Conservation (phyloP, 2,888 invertebrate species). For the Eurytoma californica region DNA sequence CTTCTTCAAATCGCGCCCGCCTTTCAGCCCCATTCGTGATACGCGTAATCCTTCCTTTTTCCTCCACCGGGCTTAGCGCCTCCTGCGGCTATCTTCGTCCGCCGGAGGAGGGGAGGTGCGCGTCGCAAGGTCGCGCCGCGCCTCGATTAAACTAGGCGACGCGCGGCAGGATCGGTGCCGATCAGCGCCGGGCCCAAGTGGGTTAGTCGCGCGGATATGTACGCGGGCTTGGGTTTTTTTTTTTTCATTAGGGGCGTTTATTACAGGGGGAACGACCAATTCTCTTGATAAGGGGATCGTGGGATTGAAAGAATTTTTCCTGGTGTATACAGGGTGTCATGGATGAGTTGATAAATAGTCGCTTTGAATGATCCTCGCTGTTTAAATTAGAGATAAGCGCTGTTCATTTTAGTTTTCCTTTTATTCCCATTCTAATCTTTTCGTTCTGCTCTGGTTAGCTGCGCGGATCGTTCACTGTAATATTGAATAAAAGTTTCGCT, state of each 20-base stretch:
- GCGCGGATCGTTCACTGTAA: too few species aligned
- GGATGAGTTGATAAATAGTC: background rate
- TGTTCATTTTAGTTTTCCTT: too few species aligned
- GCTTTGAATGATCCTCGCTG: background rate
- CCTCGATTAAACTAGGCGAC: slow-evolving; percentile 11
- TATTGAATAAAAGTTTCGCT: too few species aligned
- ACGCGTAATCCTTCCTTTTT: background rate
- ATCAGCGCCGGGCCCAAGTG: slow-evolving; percentile 35
- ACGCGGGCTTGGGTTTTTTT: background rate
- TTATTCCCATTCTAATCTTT: too few species aligned
- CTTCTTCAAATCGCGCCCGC: background rate
- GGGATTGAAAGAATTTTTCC: background rate
- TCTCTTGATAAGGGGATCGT: slow-evolving; percentile 5
- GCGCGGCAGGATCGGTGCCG: slow-evolving; percentile 1
- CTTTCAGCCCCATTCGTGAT: background rate
- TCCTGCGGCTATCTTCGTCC: background rate
- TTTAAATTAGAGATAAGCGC: background rate
- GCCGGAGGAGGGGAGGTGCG: too few species aligned
- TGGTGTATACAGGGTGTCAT: background rate
- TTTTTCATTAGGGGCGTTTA: too few species aligned
- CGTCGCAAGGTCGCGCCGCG: slow-evolving; percentile 23
- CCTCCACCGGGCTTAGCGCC: background rate
- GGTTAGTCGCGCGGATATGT: slow-evolving; percentile 36
- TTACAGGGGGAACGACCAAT: background rate
- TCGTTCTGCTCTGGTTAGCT: too few species aligned